Conservation (phyloP, 1,140 invertebrate genomes). For the Drosophila guanche region DNA sequence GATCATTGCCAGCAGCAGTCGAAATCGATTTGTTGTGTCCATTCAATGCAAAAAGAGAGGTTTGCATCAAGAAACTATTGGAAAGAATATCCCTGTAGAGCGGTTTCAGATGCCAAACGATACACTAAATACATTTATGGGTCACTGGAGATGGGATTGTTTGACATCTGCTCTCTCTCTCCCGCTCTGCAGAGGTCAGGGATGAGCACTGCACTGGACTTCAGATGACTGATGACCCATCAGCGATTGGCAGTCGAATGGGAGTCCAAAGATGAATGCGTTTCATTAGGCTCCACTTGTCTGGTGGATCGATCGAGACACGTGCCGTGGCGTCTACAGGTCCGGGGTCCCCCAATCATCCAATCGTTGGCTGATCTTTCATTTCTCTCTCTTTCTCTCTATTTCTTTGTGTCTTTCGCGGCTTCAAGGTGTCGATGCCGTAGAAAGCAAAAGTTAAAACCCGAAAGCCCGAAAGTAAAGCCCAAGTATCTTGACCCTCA, state of each 20-base stretch:
- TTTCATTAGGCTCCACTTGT: constrained; percentile 46
- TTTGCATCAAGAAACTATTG: too few species aligned
- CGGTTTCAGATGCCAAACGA: too few species aligned
- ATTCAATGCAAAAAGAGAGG: too few species aligned
- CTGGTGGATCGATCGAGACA: constrained; percentile 15
- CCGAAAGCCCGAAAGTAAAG: constrained; percentile 54
- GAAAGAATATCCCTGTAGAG: too few species aligned
- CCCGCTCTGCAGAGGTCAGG: not conserved
- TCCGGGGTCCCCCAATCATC: not conserved
- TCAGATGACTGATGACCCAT: not conserved
- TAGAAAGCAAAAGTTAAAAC: constrained; percentile 42
- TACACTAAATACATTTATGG: too few species aligned
- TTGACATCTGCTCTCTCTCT: not conserved
- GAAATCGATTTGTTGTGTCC: too few species aligned
- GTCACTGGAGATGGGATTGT: not conserved
- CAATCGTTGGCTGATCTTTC: constrained; percentile 7
- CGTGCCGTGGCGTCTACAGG: constrained; percentile 13
- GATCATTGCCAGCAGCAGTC: too few species aligned
- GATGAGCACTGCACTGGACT: constrained; percentile 11
- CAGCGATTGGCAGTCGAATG: not conserved
- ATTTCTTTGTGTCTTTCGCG: not conserved
- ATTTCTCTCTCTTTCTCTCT: too few species aligned
- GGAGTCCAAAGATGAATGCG: constrained; percentile 13
- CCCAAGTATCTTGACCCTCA: constrained; percentile 78
- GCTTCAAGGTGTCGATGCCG: constrained; percentile 2